A percentile compares a stretch with the other conserved stretches of the same genome.
Conservation (phyloP, 2,113 vertebrate genomes). For the Corythornis vintsioides region DNA sequence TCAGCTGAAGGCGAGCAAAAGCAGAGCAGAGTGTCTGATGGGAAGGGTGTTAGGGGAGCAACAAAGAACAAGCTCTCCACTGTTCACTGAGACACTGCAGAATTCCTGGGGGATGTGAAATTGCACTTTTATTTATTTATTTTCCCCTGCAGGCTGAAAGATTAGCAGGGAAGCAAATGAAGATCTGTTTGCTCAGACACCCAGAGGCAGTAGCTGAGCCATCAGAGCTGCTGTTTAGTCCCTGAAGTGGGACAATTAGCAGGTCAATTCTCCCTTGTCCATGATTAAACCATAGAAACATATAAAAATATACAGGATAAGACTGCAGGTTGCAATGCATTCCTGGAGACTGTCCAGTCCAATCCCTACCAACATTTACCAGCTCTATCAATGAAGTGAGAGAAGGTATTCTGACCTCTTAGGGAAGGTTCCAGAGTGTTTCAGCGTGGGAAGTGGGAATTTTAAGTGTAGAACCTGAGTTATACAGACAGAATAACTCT, state of each 20-base stretch:
- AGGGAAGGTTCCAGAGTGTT: not conserved
- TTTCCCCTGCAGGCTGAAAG: not conserved
- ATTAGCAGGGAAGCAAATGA: not conserved
- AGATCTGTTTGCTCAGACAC: not conserved
- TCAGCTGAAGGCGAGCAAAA: not conserved
- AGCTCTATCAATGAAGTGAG: not conserved
- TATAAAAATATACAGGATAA: not conserved
- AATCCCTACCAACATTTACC: not conserved
- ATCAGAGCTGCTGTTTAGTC: not conserved
- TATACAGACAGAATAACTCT: not conserved
- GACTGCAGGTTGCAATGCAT: not conserved
- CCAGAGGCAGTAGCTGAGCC: not conserved
- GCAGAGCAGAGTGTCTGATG: not conserved
- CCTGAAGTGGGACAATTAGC: not conserved
- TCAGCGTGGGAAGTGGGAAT: not conserved
- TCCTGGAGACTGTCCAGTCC: not conserved
- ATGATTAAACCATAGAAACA: not conserved
- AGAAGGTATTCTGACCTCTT: not conserved
- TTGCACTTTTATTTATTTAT: not conserved
- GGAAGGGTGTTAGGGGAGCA: not conserved
- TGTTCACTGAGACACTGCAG: not conserved
- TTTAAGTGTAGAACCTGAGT: not conserved
- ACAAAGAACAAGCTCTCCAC: constrained; percentile 19
- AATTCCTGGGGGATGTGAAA: not conserved
- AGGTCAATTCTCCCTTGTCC: not conserved